Evolutionary conservation across 1,140 invertebrate genomes (phyloP), one percentile per base, ranked within the genome.

Genomic region (Trachymyrmex septentrionalis): DNA sequence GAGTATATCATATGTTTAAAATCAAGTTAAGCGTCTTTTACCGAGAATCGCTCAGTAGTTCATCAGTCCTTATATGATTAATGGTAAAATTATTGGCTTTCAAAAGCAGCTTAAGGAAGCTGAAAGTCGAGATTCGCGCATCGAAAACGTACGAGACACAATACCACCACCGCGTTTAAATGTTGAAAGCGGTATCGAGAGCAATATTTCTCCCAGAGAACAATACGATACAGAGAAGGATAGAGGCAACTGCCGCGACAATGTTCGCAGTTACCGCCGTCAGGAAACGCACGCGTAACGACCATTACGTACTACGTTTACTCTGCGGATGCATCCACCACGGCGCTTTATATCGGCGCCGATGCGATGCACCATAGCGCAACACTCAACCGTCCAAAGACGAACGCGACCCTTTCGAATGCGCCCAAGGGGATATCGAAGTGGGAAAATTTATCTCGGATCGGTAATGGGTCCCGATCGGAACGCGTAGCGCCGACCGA

Each of bases 361-460:
- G 76, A 44, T 78, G 76, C 61, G 76, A 44, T 78, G 76, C 63
- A 67, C 24, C 64, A 21, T 71, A 30, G 78, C 34, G 14, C 24
- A 71, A 59, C 82, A 24, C 61, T 78, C 73, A n/a, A n/a, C 55
- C 59, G 48, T 66, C 73, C 72, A 61, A 87, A 84, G 86, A 85
- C 55, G 80, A 75, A 87, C 86, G 80, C 57, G 85, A 57, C 30
- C 55, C 61, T 48, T 53, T 59, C 76, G 77, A 86, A 64, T 71
- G 48, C 66, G 66, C 85, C 85, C 77, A n/a, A 48, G 63, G 61
- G 77, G 85, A 86, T 86, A 86, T 82, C 85, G 85, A 71, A 63
- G 64, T 50, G 85, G 77, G 80, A 75, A 66, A 87, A 87, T 87
- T 87, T 87, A 87, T 87, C 75, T 87, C 78, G 67, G 71, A 27